Evolutionary conservation across 35 echinoderm and acorn worm species (phyloP), one percentile per base, ranked within the genome.

Genomic region (Lytechinus variegatus): DNA sequence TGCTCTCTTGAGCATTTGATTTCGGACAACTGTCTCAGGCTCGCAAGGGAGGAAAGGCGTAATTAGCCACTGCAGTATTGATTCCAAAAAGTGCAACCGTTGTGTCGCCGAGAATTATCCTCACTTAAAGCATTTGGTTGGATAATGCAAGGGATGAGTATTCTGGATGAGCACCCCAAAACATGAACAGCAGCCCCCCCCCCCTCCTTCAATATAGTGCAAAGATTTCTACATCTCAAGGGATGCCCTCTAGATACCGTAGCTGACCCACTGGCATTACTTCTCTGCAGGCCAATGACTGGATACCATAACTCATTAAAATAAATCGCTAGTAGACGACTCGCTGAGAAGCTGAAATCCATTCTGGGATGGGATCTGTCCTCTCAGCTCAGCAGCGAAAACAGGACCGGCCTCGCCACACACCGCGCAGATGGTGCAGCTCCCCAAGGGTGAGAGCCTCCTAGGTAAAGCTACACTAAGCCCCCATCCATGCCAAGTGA

Each of bases 71-170:
- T 54, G 92, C 92, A 57, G 92, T 57, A 93, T 93, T 93, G 92
- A 93, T 93, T 93, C 92, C 92, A 93, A 55, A 93, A 93, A 93
- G 92, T 93, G 92, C 92, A 93, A 93, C 92, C n/a, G 54, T 56
- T 57, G 92, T 93, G 92, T 93, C 92, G 92, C 92, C 28, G 27
- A 24, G 92, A 93, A 93, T 93, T 93, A 93, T 54, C 55, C 8
- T 93, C 92, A 57, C 92, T 93, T 11, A 79, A 79, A 16, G 92
- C 53, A 57, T 27, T 56, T 33, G 55, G 92, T 27, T 4, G 29
- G 27, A 6, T 93, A 93, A 93, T 55, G 92, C 92, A 79, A 11
- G 53, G 92, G 92, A 93, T 93, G 92, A 93, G 21, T 93, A 57
- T 54, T 57, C 55, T 54, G 27, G 27, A 54, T 54, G 55, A 33